Percentiles rank a stretch among this genome's conserved stretches.
Evolutionary conservation across 37 sponge, comb jelly and placozoan species (phyloP).

Genomic region (Spongilla lacustris): DNA sequence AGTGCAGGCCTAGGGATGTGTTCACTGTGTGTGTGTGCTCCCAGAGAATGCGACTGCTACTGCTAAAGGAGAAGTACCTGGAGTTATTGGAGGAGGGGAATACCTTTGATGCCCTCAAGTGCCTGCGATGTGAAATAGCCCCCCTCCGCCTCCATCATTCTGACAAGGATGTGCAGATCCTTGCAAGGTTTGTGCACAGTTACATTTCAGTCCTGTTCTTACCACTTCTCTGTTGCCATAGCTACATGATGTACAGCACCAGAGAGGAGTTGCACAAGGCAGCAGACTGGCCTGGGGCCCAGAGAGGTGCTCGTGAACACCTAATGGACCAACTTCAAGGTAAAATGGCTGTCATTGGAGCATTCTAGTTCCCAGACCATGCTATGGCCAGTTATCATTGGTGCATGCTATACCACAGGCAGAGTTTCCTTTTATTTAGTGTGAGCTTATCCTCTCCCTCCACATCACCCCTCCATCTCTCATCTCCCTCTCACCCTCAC

Average conservation of each 20-base stretch:
- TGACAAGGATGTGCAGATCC: slow-evolving; percentile 68
- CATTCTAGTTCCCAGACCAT: neutral
- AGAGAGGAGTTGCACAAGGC: slow-evolving; percentile 69
- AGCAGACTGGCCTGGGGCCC: slow-evolving; percentile 90
- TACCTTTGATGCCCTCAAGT: slow-evolving; percentile 81
- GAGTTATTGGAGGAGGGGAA: slow-evolving; percentile 86
- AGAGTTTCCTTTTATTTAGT: no score
- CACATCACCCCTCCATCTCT: neutral
- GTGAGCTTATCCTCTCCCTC: no score
- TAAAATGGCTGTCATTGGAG: neutral
- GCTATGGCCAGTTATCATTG: neutral
- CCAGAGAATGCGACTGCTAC: slow-evolving; percentile 82
- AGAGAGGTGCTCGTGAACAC: slow-evolving; percentile 76
- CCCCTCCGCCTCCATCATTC: slow-evolving; percentile 66
- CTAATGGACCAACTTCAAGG: slow-evolving; percentile 93
- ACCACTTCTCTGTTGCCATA: slow-evolving; percentile 3
- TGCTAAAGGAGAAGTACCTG: slow-evolving; percentile 96
- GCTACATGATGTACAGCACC: slow-evolving; percentile 87
- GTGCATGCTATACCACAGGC: no score
- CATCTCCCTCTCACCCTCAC: slow-evolving; percentile 7
- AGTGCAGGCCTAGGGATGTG: slow-evolving; percentile 5
- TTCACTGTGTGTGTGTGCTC: slow-evolving; percentile 1
- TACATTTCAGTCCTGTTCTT: neutral
- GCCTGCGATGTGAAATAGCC: slow-evolving; percentile 90
- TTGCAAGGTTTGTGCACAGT: slow-evolving; percentile 46